Conservation (phyloP, 2,888 invertebrate genomes). For the Lordiphosa fenestrarum region DNA sequence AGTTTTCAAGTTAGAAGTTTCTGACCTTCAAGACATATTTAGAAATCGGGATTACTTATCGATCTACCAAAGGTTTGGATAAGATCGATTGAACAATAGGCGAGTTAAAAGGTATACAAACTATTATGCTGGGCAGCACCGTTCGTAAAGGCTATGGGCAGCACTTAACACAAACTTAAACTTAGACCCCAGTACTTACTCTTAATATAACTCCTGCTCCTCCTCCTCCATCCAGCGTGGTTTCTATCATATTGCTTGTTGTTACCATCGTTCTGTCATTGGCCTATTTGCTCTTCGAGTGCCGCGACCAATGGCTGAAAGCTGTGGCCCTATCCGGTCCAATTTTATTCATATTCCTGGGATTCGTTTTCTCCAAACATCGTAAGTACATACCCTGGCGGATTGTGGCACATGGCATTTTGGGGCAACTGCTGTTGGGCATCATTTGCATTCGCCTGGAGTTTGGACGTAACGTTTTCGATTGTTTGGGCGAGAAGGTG, state of each 20-base stretch:
- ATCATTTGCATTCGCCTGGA: conserved; percentile 91
- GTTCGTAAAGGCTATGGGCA: too few species aligned
- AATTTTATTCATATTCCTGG: conserved; percentile 75
- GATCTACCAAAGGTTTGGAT: too few species aligned
- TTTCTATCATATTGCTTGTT: conserved; percentile 25
- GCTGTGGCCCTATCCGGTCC: conserved; percentile 29
- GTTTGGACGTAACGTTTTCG: conserved; percentile 72
- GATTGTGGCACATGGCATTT: conserved; percentile 88
- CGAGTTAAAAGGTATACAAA: too few species aligned
- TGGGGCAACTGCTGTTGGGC: conserved; percentile 91
- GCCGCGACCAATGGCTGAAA: conserved; percentile 4
- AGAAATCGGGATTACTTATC: too few species aligned
- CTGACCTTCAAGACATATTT: too few species aligned
- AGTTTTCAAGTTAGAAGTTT: too few species aligned
- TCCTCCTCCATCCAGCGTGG: conserved; percentile 5
- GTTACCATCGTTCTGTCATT: background rate
- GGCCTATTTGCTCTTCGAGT: conserved; percentile 15
- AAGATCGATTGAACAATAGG: too few species aligned
- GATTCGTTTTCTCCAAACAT: conserved; percentile 84
- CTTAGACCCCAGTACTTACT: too few species aligned
- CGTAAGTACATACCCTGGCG: conserved; percentile 86
- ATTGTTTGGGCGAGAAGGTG: conserved; percentile 31
- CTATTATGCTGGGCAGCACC: too few species aligned
- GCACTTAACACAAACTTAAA: too few species aligned
- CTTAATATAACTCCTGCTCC: too few species aligned